Conservation (phyloP, 1,140 invertebrate species). For the Aphelinus certus region DNA sequence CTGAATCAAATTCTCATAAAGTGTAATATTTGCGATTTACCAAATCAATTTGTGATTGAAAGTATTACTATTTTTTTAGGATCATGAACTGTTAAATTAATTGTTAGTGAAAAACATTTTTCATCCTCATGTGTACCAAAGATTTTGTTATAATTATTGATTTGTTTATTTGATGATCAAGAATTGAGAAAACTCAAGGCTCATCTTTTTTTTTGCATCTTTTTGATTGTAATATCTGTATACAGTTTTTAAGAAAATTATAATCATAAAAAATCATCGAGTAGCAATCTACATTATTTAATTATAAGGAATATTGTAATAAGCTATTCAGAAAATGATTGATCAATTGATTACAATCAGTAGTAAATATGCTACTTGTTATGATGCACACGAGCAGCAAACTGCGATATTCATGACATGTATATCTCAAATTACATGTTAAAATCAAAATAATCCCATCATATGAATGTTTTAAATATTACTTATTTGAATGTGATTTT, state of each 20-base stretch:
- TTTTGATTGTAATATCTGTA: conserved; percentile 13
- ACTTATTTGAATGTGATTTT: neutral
- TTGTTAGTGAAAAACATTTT: too few relatives aligned
- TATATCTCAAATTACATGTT: conserved; percentile 12
- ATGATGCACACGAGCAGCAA: neutral
- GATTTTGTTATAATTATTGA: too few relatives aligned
- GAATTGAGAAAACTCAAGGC: too few relatives aligned
- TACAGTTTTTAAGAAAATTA: conserved; percentile 32
- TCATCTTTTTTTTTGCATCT: neutral
- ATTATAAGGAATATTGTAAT: conserved; percentile 13
- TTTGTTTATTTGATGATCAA: too few relatives aligned
- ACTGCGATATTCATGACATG: conserved; percentile 18
- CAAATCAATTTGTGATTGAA: conserved; percentile 29
- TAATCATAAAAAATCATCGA: conserved; percentile 22
- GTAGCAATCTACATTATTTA: conserved; percentile 19
- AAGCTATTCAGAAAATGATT: conserved; percentile 33
- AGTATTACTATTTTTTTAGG: conserved; percentile 5
- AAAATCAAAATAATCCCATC: conserved; percentile 14
- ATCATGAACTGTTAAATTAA: conserved; percentile 28
- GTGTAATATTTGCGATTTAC: conserved; percentile 26
- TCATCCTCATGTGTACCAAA: too few relatives aligned
- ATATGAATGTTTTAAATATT: conserved; percentile 10
- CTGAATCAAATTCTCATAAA: conserved; percentile 11
- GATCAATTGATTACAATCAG: conserved; percentile 31
- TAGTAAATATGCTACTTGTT: conserved; percentile 30